Evolutionary conservation across 2,113 vertebrate genomes (phyloP).

Genomic region (Neomonachus schauinslandi): DNA sequence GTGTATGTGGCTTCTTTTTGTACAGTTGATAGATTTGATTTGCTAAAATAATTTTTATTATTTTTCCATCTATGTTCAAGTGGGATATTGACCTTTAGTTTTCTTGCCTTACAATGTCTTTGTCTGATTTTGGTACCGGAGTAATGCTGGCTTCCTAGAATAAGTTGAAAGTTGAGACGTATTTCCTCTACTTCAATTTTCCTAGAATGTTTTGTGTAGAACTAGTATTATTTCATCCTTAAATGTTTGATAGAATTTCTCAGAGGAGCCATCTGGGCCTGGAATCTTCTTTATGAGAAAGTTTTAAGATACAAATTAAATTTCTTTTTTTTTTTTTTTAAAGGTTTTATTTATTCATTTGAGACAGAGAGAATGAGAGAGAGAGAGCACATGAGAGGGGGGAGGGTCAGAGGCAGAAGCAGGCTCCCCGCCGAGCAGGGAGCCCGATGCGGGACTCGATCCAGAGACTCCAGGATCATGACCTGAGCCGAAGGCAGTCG

Average conservation of each 20-base stretch:
- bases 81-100: conserved; percentile 7
- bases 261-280: neutral
- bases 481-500: no score
- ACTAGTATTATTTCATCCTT: neutral
- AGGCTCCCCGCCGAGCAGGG: no score
- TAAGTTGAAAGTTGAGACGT: conserved; percentile 8
- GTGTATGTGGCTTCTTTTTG: neutral
- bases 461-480: no score
- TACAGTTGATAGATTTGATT: neutral
- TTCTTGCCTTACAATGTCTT: neutral
- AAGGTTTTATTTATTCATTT: no score
- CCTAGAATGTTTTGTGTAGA: neutral
- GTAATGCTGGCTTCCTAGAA: neutral
- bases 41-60: neutral
- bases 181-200: neutral
- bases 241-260: neutral
- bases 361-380: no score
- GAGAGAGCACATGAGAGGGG: no score
- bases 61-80: conserved; percentile 11
- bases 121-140: conserved; percentile 12
- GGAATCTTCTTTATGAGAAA: neutral
- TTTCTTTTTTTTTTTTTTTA: neutral
- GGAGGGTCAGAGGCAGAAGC: no score
- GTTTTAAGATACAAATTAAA: conserved; percentile 26
- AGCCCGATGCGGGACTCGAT: no score